Conservation (phyloP, 2,888 invertebrate genomes). For the Drosophila borborema region DNA sequence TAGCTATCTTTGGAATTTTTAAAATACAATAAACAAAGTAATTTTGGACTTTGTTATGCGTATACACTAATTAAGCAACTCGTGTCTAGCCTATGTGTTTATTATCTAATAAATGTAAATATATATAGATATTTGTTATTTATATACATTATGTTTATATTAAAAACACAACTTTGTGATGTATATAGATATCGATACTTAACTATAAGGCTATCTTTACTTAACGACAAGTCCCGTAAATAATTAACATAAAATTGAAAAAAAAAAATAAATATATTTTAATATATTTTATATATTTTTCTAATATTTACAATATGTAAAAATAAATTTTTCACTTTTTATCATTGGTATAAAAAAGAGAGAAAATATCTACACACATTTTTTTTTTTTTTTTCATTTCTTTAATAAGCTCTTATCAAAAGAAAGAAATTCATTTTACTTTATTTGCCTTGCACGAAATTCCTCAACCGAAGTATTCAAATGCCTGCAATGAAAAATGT, state of each 20-base stretch:
- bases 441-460: not conserved
- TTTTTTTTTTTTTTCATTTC: not conserved
- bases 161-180: not conserved
- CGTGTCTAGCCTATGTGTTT: not conserved
- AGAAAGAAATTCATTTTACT: not conserved
- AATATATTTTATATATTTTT: too few species aligned
- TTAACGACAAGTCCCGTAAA: too few species aligned
- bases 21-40: constrained; percentile 48
- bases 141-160: not conserved
- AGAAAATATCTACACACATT: not conserved
- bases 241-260: too few species aligned
- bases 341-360: not conserved
- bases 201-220: too few species aligned
- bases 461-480: not conserved
- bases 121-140: not conserved
- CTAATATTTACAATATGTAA: too few species aligned
- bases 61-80: constrained; percentile 4
- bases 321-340: too few species aligned
- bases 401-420: not conserved
- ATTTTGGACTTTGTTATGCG: constrained; percentile 16
- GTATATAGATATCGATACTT: too few species aligned
- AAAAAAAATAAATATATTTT: too few species aligned
- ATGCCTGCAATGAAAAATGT: not conserved
- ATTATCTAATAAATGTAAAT: not conserved
- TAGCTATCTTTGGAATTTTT: constrained; percentile 34